phyloP scores from a whole-genome alignment of 2,113 vertebrate species.

The Petaurus breviceps region DNA sequence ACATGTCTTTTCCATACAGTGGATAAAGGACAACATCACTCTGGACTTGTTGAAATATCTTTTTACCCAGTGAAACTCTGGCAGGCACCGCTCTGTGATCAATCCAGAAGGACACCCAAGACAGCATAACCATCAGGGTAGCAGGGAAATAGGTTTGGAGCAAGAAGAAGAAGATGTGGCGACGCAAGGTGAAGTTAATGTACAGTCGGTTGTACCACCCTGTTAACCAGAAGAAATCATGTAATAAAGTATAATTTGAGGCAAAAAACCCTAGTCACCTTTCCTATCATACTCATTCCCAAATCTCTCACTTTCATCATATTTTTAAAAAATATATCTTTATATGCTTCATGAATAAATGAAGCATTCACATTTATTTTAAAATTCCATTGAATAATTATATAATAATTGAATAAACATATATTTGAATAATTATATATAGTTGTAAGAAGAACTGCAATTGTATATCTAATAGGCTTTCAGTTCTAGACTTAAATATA shows the following conservation, averaged over 20 bases:
- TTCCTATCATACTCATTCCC: neutral
- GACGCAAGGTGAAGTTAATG: constrained; percentile 93
- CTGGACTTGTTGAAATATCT: constrained; percentile 34
- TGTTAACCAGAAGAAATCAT: constrained; percentile 73
- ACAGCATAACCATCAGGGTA: constrained; percentile 95
- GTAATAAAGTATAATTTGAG: neutral
- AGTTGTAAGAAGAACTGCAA: neutral
- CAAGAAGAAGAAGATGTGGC: constrained; percentile 97
- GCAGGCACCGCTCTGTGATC: constrained; percentile 94
- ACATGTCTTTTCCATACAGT: neutral
- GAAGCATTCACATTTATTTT: no score
- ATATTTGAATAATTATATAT: neutral
- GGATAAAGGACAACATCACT: neutral
- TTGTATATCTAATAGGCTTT: neutral
- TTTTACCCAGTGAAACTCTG: constrained; percentile 94
- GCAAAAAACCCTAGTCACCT: neutral
- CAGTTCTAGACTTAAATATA: neutral
- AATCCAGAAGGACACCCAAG: constrained; percentile 98
- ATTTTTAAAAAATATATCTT: neutral
- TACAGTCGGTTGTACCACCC: constrained; percentile 97
- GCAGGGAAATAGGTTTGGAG: constrained; percentile 96
- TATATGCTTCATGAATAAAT: no score
- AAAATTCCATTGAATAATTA: neutral
- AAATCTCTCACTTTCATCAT: neutral
- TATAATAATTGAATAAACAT: no score